A percentile compares a stretch with the other conserved stretches of the same genome.
phyloP scores from a whole-genome alignment of 2,888 invertebrate species.

The Synergus gifuensis region DNA sequence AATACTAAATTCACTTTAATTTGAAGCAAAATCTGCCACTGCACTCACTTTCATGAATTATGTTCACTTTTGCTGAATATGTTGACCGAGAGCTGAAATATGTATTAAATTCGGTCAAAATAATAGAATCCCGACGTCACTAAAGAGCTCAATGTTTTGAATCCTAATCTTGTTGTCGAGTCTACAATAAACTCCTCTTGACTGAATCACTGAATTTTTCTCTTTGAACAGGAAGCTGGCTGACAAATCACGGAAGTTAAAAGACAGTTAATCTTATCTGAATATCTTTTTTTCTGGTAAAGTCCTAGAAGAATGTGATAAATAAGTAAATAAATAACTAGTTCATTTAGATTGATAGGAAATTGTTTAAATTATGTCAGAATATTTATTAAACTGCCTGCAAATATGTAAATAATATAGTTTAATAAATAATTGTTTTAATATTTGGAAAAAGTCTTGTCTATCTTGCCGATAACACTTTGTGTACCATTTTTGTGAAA shows the following conservation, averaged over 20 bases:
- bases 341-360: no score
- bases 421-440: background rate
- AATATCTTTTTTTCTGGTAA: background rate
- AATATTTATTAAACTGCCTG: no score
- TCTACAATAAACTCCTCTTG: background rate
- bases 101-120: background rate
- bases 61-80: background rate
- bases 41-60: background rate
- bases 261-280: background rate
- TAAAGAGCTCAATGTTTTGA: no score
- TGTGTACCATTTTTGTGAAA: no score
- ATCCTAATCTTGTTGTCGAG: background rate
- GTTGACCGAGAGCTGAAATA: background rate
- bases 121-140: background rate
- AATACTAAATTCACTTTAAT: background rate
- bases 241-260: constrained; percentile 1
- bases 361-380: no score
- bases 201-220: constrained; percentile 7
- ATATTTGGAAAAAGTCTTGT: no score
- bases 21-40: background rate
- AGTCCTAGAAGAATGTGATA: background rate
- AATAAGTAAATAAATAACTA: no score
- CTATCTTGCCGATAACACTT: no score
- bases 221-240: background rate
- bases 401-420: no score